Percentiles rank a stretch among this genome's conserved stretches.
Conservation (phyloP, 1,140 invertebrate genomes). For the Holotrichia oblita region DNA sequence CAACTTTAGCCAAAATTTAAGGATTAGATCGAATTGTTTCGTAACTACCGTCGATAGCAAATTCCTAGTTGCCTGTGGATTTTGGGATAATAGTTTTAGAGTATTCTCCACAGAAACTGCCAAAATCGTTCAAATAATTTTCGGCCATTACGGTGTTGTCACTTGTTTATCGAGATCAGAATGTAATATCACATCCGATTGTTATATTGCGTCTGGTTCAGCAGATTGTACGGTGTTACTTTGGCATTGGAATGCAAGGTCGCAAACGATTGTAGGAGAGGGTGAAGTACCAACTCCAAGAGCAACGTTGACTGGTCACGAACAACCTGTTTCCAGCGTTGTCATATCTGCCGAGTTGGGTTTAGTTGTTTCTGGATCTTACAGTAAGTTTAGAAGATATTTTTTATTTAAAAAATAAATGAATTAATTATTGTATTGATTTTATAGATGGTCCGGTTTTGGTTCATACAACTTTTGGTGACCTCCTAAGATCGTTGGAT, state of each 20-base stretch:
- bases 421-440: constrained; percentile 43
- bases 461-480: constrained; percentile 98
- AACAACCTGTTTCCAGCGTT: constrained; percentile 92
- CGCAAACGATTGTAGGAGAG: constrained; percentile 96
- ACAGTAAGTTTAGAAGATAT: constrained; percentile 69
- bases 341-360: constrained; percentile 98
- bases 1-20: constrained; percentile 95
- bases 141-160: constrained; percentile 98
- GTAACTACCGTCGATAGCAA: constrained; percentile 96
- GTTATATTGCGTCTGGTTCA: constrained; percentile 97
- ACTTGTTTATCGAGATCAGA: constrained; percentile 97
- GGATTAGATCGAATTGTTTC: constrained; percentile 93
- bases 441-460: constrained; percentile 89
- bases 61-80: constrained; percentile 97
- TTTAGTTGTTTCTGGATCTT: constrained; percentile 93
- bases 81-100: constrained; percentile 99
- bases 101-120: constrained; percentile 98
- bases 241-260: constrained; percentile 98
- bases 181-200: constrained; percentile 98
- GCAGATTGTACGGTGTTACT: constrained; percentile 97
- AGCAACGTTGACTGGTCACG: constrained; percentile 96
- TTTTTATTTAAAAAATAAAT: too few species aligned
- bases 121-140: constrained; percentile 97
- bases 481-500: constrained; percentile 91
- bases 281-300: constrained; percentile 93